These are phyloP conservation scores for Sicus ferrugineus DNA, from an alignment of 2,888 invertebrate species.

Conservation along the genomic window DNA sequence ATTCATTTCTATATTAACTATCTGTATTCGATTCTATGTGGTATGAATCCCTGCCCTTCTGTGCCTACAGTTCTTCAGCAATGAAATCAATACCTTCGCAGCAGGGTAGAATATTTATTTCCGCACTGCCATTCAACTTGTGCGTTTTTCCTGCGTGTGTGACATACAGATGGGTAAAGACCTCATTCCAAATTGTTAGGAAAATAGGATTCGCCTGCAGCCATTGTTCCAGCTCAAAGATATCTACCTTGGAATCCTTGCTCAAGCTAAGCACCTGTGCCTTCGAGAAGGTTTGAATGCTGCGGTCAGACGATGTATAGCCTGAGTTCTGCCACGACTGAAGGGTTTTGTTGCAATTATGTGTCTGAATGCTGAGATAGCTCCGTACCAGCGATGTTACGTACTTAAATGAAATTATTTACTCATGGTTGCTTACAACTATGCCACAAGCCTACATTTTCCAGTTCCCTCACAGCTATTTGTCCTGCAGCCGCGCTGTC, in stretches of 20 bases:
- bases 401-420: slow-evolving; percentile 66
- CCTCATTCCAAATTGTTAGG: slow-evolving; percentile 67
- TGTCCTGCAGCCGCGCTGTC: slow-evolving; percentile 43
- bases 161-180: slow-evolving; percentile 67
- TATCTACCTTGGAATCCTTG: slow-evolving; percentile 51
- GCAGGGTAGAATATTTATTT: slow-evolving; percentile 52
- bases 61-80: too few species aligned
- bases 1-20: too few species aligned
- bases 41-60: too few species aligned
- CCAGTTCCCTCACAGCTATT: slow-evolving; percentile 52
- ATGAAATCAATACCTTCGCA: slow-evolving; percentile 53
- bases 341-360: slow-evolving; percentile 67
- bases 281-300: slow-evolving; percentile 69
- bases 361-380: slow-evolving; percentile 74
- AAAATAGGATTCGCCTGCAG: slow-evolving; percentile 67
- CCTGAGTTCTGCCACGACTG: slow-evolving; percentile 71
- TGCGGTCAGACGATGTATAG: slow-evolving; percentile 68
- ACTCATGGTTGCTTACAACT: background rate
- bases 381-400: slow-evolving; percentile 80
- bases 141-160: slow-evolving; percentile 39
- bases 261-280: slow-evolving; percentile 66
- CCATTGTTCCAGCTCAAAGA: slow-evolving; percentile 58
- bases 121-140: slow-evolving; percentile 34
- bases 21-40: too few species aligned
- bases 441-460: slow-evolving; percentile 46